Evolutionary conservation across 2,797 vertebrate genomes (phyloP).

Genomic region (Eulemur albifrons): DNA sequence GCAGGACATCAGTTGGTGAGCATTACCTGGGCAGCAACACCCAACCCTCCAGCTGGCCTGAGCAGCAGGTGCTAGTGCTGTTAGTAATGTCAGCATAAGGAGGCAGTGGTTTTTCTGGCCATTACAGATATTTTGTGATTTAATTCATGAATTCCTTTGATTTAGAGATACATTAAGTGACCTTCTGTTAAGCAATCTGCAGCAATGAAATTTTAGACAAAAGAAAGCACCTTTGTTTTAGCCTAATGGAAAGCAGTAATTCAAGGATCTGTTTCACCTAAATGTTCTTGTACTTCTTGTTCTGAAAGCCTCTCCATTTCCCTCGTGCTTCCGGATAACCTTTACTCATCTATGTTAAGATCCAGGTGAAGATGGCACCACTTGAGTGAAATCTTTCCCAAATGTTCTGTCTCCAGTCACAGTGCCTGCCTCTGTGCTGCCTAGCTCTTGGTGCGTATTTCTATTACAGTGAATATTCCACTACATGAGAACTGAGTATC

Average conservation of each 20-base stretch:
- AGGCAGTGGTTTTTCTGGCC: constrained; percentile 4
- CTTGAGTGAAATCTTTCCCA: neutral
- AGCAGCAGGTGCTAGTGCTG: neutral
- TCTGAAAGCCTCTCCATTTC: neutral
- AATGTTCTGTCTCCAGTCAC: neutral
- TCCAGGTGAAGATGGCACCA: neutral
- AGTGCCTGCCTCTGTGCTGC: neutral
- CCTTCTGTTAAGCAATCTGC: constrained; percentile 20
- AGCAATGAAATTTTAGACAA: neutral
- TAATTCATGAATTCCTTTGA: neutral
- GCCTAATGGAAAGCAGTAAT: neutral
- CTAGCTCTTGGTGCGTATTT: neutral
- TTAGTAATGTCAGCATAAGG: neutral
- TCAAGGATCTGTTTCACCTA: neutral
- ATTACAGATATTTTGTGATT: neutral
- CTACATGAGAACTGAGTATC: neutral
- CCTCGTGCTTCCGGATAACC: neutral
- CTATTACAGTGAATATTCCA: neutral
- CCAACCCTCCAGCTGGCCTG: constrained; percentile 18
- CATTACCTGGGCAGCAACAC: neutral
- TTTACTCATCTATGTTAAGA: neutral
- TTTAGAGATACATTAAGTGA: constrained; percentile 9
- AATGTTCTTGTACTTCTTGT: neutral
- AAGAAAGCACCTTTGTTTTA: constrained; percentile 1
- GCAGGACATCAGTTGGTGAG: neutral